These are phyloP conservation scores for Archaeoteleia sp. DNA, from an alignment of 2,888 invertebrate genomes.

Conservation along the genomic window DNA sequence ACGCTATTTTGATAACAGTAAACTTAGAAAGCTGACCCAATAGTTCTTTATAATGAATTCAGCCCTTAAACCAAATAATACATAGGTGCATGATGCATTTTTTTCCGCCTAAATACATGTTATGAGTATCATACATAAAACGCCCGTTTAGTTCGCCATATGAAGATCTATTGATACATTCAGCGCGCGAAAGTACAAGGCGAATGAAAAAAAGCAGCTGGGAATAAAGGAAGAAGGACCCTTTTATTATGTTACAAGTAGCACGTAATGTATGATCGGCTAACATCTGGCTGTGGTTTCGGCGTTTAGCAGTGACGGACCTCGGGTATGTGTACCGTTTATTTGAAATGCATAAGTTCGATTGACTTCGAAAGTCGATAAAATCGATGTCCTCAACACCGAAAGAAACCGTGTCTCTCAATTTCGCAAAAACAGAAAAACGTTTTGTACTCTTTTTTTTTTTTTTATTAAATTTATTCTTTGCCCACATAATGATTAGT, in stretches of 20 bases:
- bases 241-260: constrained; percentile 53
- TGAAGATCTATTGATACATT: constrained; percentile 71
- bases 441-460: too few species aligned
- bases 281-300: constrained; percentile 72
- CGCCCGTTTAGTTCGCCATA: constrained; percentile 71
- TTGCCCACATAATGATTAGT: too few species aligned
- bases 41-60: too few species aligned
- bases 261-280: constrained; percentile 59
- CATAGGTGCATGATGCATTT: constrained; percentile 33
- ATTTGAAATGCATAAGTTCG: constrained; percentile 30
- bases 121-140: constrained; percentile 56
- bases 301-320: constrained; percentile 67
- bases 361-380: constrained; percentile 10
- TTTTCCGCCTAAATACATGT: constrained; percentile 42
- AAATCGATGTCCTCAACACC: too few species aligned
- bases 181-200: constrained; percentile 58
- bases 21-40: too few species aligned
- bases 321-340: constrained; percentile 34
- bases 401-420: too few species aligned
- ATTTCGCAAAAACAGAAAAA: too few species aligned
- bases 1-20: too few species aligned
- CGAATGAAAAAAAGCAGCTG: constrained; percentile 58
- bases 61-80: constrained; percentile 33
- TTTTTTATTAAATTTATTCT: too few species aligned
- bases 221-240: constrained; percentile 42